Evolutionary conservation across 2,888 invertebrate species (phyloP), one percentile per base, ranked within the genome.

Genomic region (Trilocha varians): DNA sequence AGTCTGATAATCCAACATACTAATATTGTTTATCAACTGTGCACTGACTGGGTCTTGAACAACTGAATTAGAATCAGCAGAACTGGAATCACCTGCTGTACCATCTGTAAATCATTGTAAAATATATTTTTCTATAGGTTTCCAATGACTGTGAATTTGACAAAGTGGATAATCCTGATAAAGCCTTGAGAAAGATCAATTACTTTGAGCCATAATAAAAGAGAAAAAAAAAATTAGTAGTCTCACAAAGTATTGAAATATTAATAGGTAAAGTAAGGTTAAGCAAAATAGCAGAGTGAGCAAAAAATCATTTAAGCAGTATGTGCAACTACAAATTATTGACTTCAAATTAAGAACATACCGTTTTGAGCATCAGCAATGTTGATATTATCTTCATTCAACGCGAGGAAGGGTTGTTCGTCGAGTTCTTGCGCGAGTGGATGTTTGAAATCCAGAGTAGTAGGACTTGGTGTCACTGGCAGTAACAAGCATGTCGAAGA

Each of bases 401-500:
- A 53, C 18, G 66, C 59, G 45, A 83, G 54, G 54, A 87, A 87
- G 34, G 84, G 78, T 36, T 65, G 83, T 49, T 87, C 86, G 49
- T 54, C 72, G 56, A 82, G 78, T 62, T 83, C 88, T 43, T 88
- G 88, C 5, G 88, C 87, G 1, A 89, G 67, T 16, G 89, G 89
- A 64, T 89, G 89, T 43, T 88, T 87, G 50, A 88, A 87, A 41
- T 88, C 88, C 38, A 87, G 67, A 9, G 85, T 83, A n/a, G 89
- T 87, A 1, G 89, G 89, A 38, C 88, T 88, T 5, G 90, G 90
- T 17, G 89, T 90, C 36, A 71, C 70, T 14, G 88, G 80, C 34
- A 92, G 65, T 34, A 91, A 74, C 35, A 91, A 87, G 61, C 90
- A 91, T 53, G 89, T 91, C 39, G 91, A 91, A 1, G 90, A 89